Evolutionary conservation across 2,888 invertebrate species (phyloP), one percentile per base, ranked within the genome.

Genomic region (Melanostoma mellinum): DNA sequence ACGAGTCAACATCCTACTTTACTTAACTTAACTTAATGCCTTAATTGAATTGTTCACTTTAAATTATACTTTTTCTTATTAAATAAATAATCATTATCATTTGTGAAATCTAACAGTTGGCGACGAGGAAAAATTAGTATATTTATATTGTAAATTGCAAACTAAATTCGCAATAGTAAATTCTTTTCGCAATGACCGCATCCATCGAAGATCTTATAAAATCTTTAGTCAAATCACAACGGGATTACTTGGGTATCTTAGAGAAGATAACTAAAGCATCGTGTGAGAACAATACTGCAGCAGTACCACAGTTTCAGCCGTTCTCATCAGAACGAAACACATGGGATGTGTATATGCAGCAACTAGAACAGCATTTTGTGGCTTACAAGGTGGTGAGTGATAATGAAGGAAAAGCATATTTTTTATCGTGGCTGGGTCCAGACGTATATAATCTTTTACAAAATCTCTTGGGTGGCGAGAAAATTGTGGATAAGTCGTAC

Each of bases 311-410:
- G 20, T 61, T 61, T 36, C 20, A 36, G 1, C 10, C 35, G 33
- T 35, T 36, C 6, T 38, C 38, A 38, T 8, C 9, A 35, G 36
- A 63, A 10, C 46, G 20, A 8, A 63, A 61, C 4, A 48, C 36
- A 32, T 50, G 48, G 40, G 63, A 63, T 6, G 63, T 63, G 5
- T 50, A 50, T 32, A 38, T 40, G 50, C 50, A 63, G 5, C 63
- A 63, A 20, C 50, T 38, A 8, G 20, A 55, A 55, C 10, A 20
- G 38, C 40, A 55, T 55, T 55, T 55, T 20, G n/a, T 55, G 38
- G 50, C 63, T 9, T 50, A 63, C 30, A 63, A 63, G 30, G 50
- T 63, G 63, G 55, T 63, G 20, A 63, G 63, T 48, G 50, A 48
- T 8, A 38, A 63, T 6, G 63, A 63, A 9, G 50, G 50, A 52